Base-by-base conservation (phyloP, 2,113 vertebrate species). In the Microtus ochrogaster region DNA sequence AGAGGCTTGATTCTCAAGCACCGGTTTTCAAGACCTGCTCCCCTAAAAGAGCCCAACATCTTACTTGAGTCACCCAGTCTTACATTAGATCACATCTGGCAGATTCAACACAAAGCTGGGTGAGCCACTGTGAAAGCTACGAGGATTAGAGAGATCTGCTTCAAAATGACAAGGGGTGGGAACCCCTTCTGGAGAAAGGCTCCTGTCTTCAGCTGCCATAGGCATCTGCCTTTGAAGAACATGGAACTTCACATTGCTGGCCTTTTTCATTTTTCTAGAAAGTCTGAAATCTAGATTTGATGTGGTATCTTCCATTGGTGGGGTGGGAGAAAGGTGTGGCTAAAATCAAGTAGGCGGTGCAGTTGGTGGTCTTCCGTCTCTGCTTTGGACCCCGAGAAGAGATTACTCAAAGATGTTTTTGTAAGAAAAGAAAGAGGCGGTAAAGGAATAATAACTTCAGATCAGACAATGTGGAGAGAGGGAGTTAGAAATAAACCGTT, bases 11-110 rank as follows among this genome's bases (percentile, higher is more conserved):
- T 90, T 73, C 65, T 89, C 87, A 73, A 28, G 78, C 68, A 65
- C 12, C 86, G 39, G 36, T 86, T 90, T 96, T 92, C 84, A 88
- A 92, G 92, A 93, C 74, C 83, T 68, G 65, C 65, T 93, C 89
- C 33, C 66, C 36, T 85, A 41, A 65, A 77, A 93, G 95, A 82
- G 36, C 87, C 78, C 1, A 44, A 94, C 65, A 74, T 85, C 76
- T 95, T 63, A 74, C 72, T 1, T 12, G 82, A 61, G 17, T 77
- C 72, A 58, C 24, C 33, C 12, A 13, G 30, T 90, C 91, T 94
- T 90, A 11, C 52, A 90, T 41, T 52, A 77, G 72, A 74, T 94
- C 39, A 2, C 65, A 91, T 92, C 91, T 85, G 77, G 3, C 41
- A 96, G 49, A 89, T 86, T 58, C 36, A 52, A 39, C 52, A 47